phyloP scores from a whole-genome alignment of 1,140 invertebrate species.

The Heterodera schachtii region DNA sequence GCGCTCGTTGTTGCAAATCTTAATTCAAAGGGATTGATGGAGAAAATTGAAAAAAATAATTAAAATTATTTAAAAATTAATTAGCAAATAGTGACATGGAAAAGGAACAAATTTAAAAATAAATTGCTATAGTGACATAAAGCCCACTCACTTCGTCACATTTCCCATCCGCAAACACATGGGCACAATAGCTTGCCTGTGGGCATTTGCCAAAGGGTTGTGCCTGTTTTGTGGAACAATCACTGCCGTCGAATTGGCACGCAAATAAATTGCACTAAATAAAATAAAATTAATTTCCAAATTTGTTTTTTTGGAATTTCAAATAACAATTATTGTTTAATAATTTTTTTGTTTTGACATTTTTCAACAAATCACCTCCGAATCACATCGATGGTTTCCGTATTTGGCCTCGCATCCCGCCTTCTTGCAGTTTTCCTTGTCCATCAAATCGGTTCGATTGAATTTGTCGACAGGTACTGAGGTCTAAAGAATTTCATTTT shows the following conservation, averaged over 20 bases:
- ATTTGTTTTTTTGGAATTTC: no score
- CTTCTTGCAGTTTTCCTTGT: constrained; percentile 35
- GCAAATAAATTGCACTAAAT: constrained; percentile 85
- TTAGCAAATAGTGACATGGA: constrained; percentile 36
- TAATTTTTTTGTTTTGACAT: no score
- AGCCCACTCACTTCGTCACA: constrained; percentile 76
- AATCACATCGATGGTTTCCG: constrained; percentile 49
- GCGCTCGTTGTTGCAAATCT: constrained; percentile 81
- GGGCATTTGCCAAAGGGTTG: constrained; percentile 92
- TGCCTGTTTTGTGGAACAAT: constrained; percentile 84
- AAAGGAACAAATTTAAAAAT: not conserved
- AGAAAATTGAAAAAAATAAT: no score
- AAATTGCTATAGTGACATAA: constrained; percentile 4
- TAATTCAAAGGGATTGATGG: no score
- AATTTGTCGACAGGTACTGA: constrained; percentile 50
- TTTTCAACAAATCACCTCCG: constrained; percentile 10
- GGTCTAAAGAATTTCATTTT: constrained; percentile 67
- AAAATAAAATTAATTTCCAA: not conserved
- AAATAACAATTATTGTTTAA: no score
- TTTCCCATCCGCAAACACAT: constrained; percentile 80
- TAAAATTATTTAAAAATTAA: no score
- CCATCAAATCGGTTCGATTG: constrained; percentile 42
- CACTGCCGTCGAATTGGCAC: constrained; percentile 91
- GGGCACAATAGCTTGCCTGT: constrained; percentile 82
- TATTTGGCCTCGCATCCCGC: constrained; percentile 38